phyloP scores from a whole-genome alignment of 2,113 vertebrate species.

The Sisor rabdophorus region DNA sequence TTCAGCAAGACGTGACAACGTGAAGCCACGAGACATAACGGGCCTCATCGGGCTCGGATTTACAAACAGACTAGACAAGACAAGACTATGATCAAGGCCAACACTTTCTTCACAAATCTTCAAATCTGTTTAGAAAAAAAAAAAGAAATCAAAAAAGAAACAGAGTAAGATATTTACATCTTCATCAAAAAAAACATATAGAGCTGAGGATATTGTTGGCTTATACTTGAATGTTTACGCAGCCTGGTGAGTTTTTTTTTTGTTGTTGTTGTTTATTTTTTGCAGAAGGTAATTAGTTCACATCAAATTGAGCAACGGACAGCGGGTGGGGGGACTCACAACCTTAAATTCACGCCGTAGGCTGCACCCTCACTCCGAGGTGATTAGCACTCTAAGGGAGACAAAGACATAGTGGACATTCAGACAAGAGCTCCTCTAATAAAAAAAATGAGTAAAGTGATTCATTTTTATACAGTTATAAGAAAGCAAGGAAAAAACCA shows the following conservation, averaged over 20 bases:
- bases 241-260: slow-evolving; percentile 71
- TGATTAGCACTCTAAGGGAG: slow-evolving; percentile 99
- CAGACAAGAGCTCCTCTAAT: slow-evolving; percentile 77
- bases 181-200: slow-evolving; percentile 21
- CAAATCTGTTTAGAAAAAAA: slow-evolving; percentile 68
- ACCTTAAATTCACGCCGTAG: slow-evolving; percentile 99
- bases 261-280: slow-evolving; percentile 51
- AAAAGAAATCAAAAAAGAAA: slow-evolving; percentile 19
- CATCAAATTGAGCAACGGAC: slow-evolving; percentile 80
- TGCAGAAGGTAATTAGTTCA: slow-evolving; percentile 77
- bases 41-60: slow-evolving; percentile 54
- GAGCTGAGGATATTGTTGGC: slow-evolving; percentile 40
- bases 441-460: slow-evolving; percentile 56
- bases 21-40: slow-evolving; percentile 77
- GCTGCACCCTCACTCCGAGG: slow-evolving; percentile 97
- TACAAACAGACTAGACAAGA: slow-evolving; percentile 78
- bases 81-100: slow-evolving; percentile 68
- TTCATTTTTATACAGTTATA: slow-evolving; percentile 65
- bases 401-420: slow-evolving; percentile 98
- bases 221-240: slow-evolving; percentile 95
- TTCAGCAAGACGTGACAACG: slow-evolving; percentile 62
- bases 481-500: slow-evolving; percentile 54
- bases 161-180: not conserved
- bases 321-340: slow-evolving; percentile 90
- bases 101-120: slow-evolving; percentile 74